These are phyloP conservation scores for Myotis daubentonii DNA, from an alignment of 2,797 vertebrate genomes.

Conservation along the genomic window DNA sequence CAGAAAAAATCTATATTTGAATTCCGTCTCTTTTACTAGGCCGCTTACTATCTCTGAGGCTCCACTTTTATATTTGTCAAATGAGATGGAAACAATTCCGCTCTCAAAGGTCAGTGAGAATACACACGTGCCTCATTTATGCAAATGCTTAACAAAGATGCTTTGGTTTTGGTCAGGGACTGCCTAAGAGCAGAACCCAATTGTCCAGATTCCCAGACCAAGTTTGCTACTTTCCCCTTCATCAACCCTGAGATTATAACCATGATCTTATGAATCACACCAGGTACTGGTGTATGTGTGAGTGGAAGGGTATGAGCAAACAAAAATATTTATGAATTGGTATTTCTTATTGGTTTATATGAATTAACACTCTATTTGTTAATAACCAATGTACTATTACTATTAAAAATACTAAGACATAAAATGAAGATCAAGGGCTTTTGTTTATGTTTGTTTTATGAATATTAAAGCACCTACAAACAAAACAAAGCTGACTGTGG, in stretches of 20 bases:
- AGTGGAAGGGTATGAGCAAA: not conserved
- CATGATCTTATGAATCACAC: not conserved
- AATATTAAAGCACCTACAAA: not conserved
- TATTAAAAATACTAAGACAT: not conserved
- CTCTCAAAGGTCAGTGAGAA: not conserved
- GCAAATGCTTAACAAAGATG: not conserved
- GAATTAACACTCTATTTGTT: not conserved
- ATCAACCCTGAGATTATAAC: not conserved
- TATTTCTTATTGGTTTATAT: not conserved
- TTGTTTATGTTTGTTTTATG: not conserved
- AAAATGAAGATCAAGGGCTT: not conserved
- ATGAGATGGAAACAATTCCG: not conserved
- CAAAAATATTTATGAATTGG: not conserved
- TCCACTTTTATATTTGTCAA: not conserved
- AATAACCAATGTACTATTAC: not conserved
- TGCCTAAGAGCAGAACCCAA: not conserved
- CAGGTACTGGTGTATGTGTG: not conserved
- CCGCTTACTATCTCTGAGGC: not conserved
- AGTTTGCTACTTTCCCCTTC: not conserved
- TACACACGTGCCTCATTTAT: not conserved
- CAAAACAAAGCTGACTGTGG: not conserved
- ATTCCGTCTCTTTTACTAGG: not conserved
- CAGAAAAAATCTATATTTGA: conserved; percentile 24
- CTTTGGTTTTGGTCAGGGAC: not conserved
- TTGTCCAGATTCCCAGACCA: not conserved